phyloP scores from a whole-genome alignment of 2,113 vertebrate species.

The Carassius gibelio region DNA sequence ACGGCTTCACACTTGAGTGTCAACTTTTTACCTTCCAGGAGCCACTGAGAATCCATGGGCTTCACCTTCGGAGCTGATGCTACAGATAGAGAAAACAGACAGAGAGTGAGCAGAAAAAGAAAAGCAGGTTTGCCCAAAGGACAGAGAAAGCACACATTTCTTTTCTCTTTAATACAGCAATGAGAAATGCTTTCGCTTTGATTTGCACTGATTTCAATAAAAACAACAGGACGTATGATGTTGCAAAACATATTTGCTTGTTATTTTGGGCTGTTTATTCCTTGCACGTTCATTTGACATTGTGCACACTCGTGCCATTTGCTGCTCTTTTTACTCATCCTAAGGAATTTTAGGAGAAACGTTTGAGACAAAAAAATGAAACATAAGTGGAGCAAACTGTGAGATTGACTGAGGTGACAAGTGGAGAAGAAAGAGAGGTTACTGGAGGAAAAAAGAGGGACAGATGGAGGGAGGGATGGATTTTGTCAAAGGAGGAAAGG shows the following conservation, averaged over 20 bases:
- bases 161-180: neutral
- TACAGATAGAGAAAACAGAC: slow-evolving; percentile 62
- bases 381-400: neutral
- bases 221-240: neutral
- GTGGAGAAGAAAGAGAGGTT: neutral
- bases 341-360: neutral
- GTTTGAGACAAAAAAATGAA: neutral
- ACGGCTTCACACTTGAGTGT: slow-evolving; percentile 92
- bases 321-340: neutral
- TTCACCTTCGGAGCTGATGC: slow-evolving; percentile 89
- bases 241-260: neutral
- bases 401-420: neutral
- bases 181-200: neutral
- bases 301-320: neutral
- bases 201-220: neutral
- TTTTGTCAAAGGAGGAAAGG: neutral
- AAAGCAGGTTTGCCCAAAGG: neutral
- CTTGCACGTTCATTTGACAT: neutral
- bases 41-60: slow-evolving; percentile 87
- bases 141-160: neutral
- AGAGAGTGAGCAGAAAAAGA: slow-evolving; percentile 13
- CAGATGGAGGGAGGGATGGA: neutral
- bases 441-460: neutral
- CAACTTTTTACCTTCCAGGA: slow-evolving; percentile 88
- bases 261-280: neutral